A percentile compares a stretch with the other conserved stretches of the same genome.
Conservation (phyloP, 1,140 invertebrate genomes). For the Scaptomyza montana region DNA sequence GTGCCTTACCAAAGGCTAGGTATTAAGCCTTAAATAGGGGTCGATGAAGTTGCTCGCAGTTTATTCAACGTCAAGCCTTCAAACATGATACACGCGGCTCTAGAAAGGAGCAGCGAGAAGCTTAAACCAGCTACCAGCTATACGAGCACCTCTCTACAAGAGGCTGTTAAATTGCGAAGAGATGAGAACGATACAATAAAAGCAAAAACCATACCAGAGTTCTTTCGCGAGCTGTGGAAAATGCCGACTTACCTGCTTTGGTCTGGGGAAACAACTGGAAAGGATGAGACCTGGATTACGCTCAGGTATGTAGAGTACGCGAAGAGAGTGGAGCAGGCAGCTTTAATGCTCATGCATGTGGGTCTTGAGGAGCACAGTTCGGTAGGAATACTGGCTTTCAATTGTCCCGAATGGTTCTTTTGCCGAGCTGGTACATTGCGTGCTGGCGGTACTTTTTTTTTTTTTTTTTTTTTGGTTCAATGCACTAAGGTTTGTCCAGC, state of each 20-base stretch:
- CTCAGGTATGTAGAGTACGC: constrained; percentile 93
- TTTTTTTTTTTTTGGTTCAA: too few relatives aligned
- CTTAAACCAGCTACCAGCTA: constrained; percentile 65
- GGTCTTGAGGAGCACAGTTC: constrained; percentile 91
- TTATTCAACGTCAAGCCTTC: constrained; percentile 43
- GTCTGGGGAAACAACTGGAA: constrained; percentile 84
- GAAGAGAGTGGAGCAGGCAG: constrained; percentile 88
- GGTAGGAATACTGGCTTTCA: constrained; percentile 95
- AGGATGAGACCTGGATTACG: constrained; percentile 84
- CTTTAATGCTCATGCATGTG: constrained; percentile 93
- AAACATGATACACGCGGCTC: constrained; percentile 54
- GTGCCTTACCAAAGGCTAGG: too few relatives aligned
- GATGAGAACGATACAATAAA: constrained; percentile 8
- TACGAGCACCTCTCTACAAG: constrained; percentile 62
- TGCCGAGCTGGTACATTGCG: constrained; percentile 93
- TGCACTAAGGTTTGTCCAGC: too few relatives aligned
- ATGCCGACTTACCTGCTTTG: constrained; percentile 87
- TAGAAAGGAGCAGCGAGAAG: constrained; percentile 5
- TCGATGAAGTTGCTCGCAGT: background rate
- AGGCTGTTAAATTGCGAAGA: constrained; percentile 59
- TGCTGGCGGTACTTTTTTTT: constrained; percentile 95
- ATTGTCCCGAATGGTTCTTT: constrained; percentile 95
- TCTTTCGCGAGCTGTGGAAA: constrained; percentile 81
- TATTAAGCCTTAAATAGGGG: constrained; percentile 64
- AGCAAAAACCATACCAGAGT: constrained; percentile 54